Conservation (phyloP, 1,140 invertebrate species). For the Telenomus remus region DNA sequence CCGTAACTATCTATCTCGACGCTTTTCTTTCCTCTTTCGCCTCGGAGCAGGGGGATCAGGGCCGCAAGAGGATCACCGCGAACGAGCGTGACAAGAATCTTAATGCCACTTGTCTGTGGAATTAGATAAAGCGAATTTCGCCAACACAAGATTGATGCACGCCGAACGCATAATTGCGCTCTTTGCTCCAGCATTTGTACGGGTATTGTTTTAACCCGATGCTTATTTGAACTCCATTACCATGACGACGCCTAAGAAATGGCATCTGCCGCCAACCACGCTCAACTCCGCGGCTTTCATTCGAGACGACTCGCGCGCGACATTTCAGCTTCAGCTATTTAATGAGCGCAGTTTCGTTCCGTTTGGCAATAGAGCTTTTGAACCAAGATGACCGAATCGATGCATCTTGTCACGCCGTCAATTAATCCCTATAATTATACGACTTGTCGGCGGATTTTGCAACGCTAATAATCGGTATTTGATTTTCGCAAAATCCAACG, state of each 20-base stretch:
- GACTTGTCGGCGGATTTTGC: slow-evolving; percentile 3
- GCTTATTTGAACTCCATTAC: slow-evolving; percentile 26
- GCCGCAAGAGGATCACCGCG: slow-evolving; percentile 37
- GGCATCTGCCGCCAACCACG: slow-evolving; percentile 12
- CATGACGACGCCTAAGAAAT: slow-evolving; percentile 10
- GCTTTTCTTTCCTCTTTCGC: slow-evolving; percentile 33
- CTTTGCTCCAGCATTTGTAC: slow-evolving; percentile 14
- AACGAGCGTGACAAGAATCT: slow-evolving; percentile 45
- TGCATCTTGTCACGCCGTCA: not conserved
- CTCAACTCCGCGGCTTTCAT: slow-evolving; percentile 21
- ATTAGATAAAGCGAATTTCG: slow-evolving; percentile 42
- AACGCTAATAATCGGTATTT: slow-evolving; percentile 22
- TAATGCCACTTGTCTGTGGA: slow-evolving; percentile 25
- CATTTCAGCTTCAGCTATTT: slow-evolving; percentile 23
- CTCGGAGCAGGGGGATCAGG: slow-evolving; percentile 21
- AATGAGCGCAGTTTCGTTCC: slow-evolving; percentile 12
- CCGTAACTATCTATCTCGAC: slow-evolving; percentile 28
- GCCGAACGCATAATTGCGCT: slow-evolving; percentile 18
- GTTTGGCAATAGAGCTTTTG: slow-evolving; percentile 3
- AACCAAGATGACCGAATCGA: slow-evolving; percentile 1
- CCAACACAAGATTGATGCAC: slow-evolving; percentile 31
- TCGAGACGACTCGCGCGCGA: slow-evolving; percentile 15
- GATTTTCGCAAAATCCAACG: slow-evolving; percentile 6
- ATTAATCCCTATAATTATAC: slow-evolving; percentile 17
- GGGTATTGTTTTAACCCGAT: slow-evolving; percentile 16